These are phyloP conservation scores for Rhipidura dahli DNA, from an alignment of 2,113 vertebrate species.

Conservation along the genomic window DNA sequence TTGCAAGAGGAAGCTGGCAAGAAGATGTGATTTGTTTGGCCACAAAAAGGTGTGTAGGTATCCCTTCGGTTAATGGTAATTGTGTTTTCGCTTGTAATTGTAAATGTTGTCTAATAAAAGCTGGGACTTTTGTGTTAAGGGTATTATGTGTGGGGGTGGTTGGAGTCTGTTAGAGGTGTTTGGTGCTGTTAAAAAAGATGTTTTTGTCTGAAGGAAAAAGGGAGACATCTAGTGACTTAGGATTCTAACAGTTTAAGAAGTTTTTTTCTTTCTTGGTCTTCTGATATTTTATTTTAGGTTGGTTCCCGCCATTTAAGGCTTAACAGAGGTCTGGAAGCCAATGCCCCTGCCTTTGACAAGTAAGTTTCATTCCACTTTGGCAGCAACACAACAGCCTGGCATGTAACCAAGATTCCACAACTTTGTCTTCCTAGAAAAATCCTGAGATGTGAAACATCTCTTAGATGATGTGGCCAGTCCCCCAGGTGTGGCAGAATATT, in stretches of 20 bases:
- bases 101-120: constrained; percentile 15
- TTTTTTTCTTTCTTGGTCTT: background rate
- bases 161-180: background rate
- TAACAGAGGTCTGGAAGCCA: constrained; percentile 80
- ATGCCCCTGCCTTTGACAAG: constrained; percentile 83
- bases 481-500: background rate
- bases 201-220: constrained; percentile 45
- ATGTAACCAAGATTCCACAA: background rate
- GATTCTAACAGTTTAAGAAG: background rate
- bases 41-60: constrained; percentile 17
- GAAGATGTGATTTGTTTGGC: background rate
- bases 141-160: background rate
- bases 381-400: background rate
- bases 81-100: background rate
- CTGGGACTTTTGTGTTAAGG: constrained; percentile 3
- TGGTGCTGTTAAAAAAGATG: background rate
- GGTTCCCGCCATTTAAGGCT: constrained; percentile 79
- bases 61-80: constrained; percentile 15
- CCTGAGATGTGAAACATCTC: background rate
- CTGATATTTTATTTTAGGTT: constrained; percentile 64
- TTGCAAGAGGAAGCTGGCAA: background rate
- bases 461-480: background rate
- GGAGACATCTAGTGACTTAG: constrained; percentile 55
- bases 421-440: background rate
- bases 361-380: constrained; percentile 26